Conservation (phyloP, 2,888 invertebrate genomes). For the Cheiracanthium punctorium region DNA sequence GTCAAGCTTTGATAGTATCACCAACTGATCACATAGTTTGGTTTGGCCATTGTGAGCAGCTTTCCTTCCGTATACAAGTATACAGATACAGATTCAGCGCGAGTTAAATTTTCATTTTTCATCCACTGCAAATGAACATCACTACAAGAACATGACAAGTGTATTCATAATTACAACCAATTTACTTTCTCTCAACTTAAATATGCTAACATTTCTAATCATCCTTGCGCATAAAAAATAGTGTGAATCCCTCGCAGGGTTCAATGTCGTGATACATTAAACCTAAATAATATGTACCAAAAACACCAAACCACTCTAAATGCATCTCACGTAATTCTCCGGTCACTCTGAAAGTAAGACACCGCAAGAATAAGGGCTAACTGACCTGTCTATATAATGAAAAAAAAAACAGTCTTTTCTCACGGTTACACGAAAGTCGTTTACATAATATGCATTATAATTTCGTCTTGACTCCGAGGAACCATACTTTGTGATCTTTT, state of each 20-base stretch:
- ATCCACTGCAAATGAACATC: too few species aligned
- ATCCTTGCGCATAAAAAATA: background rate
- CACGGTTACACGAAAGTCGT: slow-evolving; percentile 31
- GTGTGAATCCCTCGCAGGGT: background rate
- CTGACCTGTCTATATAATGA: slow-evolving; percentile 1
- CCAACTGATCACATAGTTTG: too few species aligned
- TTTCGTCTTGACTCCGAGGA: background rate
- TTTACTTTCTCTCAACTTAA: background rate
- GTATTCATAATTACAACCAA: too few species aligned
- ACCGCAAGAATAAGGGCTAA: background rate
- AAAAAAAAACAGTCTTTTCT: slow-evolving; percentile 36
- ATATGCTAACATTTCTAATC: too few species aligned
- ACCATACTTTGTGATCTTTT: background rate
- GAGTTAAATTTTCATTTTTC: too few species aligned
- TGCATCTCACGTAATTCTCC: background rate
- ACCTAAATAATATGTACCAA: background rate
- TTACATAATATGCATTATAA: slow-evolving; percentile 30
- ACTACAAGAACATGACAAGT: too few species aligned
- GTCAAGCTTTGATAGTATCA: too few species aligned
- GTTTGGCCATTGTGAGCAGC: too few species aligned
- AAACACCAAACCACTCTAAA: background rate
- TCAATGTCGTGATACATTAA: slow-evolving; percentile 1
- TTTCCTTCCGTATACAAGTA: too few species aligned
- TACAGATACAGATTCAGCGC: too few species aligned
- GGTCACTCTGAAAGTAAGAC: slow-evolving; percentile 1